Conservation (phyloP, 2,113 vertebrate genomes). For the Pleuronectes platessa region DNA sequence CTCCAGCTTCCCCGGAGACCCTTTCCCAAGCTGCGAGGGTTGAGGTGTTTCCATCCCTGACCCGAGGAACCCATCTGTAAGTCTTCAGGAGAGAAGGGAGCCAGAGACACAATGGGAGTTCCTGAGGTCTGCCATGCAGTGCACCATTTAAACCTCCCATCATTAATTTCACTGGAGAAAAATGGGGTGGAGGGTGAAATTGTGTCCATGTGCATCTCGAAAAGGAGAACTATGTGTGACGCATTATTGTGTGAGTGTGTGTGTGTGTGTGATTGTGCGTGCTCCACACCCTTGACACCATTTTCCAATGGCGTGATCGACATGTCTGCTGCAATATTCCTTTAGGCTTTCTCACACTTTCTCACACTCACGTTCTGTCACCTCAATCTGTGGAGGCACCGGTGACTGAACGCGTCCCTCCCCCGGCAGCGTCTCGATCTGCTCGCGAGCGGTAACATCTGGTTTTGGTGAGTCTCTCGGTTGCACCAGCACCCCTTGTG, state of each 20-base stretch:
- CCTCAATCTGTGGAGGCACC: slow-evolving; percentile 12
- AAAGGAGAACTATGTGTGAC: neutral
- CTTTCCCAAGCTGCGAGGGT: slow-evolving; percentile 36
- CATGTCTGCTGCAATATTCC: slow-evolving; percentile 44
- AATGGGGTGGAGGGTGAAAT: slow-evolving; percentile 40
- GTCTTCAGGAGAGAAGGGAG: slow-evolving; percentile 68
- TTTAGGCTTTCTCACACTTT: slow-evolving; percentile 8
- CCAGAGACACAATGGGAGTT: slow-evolving; percentile 48
- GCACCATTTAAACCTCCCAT: slow-evolving; percentile 47
- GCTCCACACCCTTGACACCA: slow-evolving; percentile 55
- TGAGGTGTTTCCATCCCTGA: slow-evolving; percentile 62
- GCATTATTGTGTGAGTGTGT: slow-evolving; percentile 6
- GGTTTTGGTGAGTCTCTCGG: slow-evolving; percentile 46
- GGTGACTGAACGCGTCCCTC: slow-evolving; percentile 37
- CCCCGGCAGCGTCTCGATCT: slow-evolving; percentile 28
- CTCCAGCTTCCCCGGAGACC: slow-evolving; percentile 7
- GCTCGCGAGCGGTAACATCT: slow-evolving; percentile 57
- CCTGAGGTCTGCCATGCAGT: slow-evolving; percentile 50
- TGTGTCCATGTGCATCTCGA: slow-evolving; percentile 40
- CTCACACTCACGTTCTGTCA: slow-evolving; percentile 37
- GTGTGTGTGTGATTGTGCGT: neutral
- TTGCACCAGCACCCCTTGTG: slow-evolving; percentile 29
- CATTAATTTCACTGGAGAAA: slow-evolving; percentile 46
- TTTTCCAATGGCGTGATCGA: slow-evolving; percentile 46
- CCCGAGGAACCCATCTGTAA: slow-evolving; percentile 72